Evolutionary conservation across 1,140 invertebrate genomes (phyloP).

Genomic region (Ectropis grisescens): DNA sequence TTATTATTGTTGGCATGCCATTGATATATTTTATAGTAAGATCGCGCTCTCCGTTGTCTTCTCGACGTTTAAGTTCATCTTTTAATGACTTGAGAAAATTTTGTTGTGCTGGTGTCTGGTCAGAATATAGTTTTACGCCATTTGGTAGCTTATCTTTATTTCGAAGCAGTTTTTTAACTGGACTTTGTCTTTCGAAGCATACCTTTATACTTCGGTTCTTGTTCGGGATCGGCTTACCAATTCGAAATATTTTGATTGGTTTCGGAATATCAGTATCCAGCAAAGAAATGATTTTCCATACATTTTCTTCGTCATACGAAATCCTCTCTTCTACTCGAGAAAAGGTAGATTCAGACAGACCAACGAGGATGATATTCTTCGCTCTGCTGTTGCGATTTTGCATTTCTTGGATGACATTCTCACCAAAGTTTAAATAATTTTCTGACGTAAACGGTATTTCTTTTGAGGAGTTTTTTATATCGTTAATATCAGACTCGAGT

Average conservation of each 20-base stretch:
- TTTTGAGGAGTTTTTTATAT: no score
- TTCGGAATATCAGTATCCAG: slow-evolving; percentile 5
- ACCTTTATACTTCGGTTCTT: neutral
- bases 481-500: slow-evolving; percentile 6
- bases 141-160: neutral
- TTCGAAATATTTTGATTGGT: slow-evolving; percentile 1
- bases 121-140: neutral
- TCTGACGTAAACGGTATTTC: neutral
- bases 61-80: neutral
- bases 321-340: no score
- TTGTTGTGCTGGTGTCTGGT: neutral
- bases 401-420: no score
- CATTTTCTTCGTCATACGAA: no score
- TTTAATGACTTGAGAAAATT: neutral
- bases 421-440: slow-evolving; percentile 3
- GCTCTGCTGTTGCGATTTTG: no score
- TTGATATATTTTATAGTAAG: neutral
- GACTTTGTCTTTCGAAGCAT: neutral
- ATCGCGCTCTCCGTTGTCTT: neutral
- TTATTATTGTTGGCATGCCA: neutral
- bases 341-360: neutral
- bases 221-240: neutral
- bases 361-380: slow-evolving; percentile 10
- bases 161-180: neutral
- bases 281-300: slow-evolving; percentile 4